A percentile compares a stretch with the other conserved stretches of the same genome.
These are phyloP conservation scores for Agriopis marginaria DNA, from an alignment of 2,888 invertebrate genomes.

Conservation along the genomic window DNA sequence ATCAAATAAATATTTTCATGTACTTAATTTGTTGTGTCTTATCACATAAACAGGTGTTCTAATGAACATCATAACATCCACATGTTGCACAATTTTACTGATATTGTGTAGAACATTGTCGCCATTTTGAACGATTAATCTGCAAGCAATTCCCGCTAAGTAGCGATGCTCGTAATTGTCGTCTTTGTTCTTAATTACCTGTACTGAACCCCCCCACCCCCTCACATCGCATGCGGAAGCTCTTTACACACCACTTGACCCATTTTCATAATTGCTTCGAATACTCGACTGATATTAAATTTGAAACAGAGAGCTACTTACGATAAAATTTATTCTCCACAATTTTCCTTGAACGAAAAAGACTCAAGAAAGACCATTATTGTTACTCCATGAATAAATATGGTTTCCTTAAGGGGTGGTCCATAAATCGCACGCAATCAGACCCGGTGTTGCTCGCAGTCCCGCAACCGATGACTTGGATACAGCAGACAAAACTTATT, in stretches of 20 bases:
- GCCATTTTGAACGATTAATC: too few relatives aligned
- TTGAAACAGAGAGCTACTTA: background rate
- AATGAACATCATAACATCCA: too few relatives aligned
- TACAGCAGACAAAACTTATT: too few relatives aligned
- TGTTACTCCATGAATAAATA: conserved; percentile 5
- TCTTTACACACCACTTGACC: conserved; percentile 9
- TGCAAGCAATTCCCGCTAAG: background rate
- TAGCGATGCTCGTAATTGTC: conserved; percentile 3
- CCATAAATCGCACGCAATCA: conserved; percentile 4
- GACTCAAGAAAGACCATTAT: background rate
- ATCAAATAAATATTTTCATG: too few relatives aligned
- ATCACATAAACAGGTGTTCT: too few relatives aligned
- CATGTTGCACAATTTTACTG: too few relatives aligned
- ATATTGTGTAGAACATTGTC: background rate
- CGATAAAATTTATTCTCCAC: background rate
- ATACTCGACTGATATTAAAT: conserved; percentile 6
- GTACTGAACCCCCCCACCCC: too few relatives aligned
- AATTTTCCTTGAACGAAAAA: background rate
- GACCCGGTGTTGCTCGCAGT: background rate
- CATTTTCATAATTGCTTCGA: conserved; percentile 5
- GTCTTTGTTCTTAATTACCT: conserved; percentile 13
- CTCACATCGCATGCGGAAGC: background rate
- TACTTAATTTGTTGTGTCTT: too few relatives aligned
- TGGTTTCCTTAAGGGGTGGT: background rate
- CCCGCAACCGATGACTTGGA: background rate